phyloP scores from a whole-genome alignment of 2,113 vertebrate genomes.

The Lucifuga dentata region DNA sequence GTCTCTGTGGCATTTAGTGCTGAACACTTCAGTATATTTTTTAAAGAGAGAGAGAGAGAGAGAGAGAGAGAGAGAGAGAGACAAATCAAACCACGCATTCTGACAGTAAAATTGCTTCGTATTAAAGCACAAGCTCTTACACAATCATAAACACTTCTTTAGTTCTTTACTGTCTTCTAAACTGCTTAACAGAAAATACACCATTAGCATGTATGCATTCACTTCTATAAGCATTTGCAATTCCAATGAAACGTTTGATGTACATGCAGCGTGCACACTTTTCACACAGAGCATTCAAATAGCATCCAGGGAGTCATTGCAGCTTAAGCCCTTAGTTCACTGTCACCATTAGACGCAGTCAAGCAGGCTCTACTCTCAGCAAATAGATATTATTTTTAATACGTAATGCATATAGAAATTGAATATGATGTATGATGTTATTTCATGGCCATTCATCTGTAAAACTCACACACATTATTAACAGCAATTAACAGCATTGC shows the following conservation, averaged over 20 bases:
- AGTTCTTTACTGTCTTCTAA: background rate
- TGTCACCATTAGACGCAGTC: background rate
- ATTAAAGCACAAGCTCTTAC: constrained; percentile 22
- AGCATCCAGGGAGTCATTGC: background rate
- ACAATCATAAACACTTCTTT: constrained; percentile 13
- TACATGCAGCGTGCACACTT: background rate
- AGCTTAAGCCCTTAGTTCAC: background rate
- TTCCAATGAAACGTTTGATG: constrained; percentile 37
- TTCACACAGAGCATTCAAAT: constrained; percentile 8
- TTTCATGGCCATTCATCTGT: background rate
- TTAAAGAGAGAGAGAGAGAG: background rate
- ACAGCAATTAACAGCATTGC: constrained; percentile 3
- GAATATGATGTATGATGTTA: background rate
- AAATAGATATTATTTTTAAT: background rate
- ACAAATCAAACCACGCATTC: background rate
- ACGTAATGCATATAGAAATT: background rate
- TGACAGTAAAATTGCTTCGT: constrained; percentile 9
- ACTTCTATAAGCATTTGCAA: constrained; percentile 30
- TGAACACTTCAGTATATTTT: constrained; percentile 14
- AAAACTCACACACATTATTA: background rate
- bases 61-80: too few relatives aligned
- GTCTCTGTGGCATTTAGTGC: constrained; percentile 27
- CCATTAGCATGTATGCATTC: constrained; percentile 20
- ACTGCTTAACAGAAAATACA: constrained; percentile 18
- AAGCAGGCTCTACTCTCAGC: background rate